A percentile compares a stretch with the other conserved stretches of the same genome.
These are phyloP conservation scores for Enteromius mattozi DNA, from an alignment of 2,797 vertebrate species.

Conservation along the genomic window DNA sequence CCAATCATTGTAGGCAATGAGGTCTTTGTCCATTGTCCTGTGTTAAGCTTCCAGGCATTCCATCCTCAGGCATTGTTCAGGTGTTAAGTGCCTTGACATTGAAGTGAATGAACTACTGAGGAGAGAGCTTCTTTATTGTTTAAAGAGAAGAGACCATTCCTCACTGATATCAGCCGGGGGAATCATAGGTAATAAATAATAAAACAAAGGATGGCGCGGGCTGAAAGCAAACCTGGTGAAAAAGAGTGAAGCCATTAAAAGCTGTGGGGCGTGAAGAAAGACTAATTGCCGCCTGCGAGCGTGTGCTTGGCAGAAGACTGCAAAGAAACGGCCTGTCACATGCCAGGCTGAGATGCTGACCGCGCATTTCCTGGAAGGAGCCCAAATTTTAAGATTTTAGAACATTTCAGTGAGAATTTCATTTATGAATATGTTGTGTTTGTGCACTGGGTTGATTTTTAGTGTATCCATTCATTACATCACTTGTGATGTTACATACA, in stretches of 20 bases:
- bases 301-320: constrained; percentile 47
- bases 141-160: constrained; percentile 45
- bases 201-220: constrained; percentile 56
- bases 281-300: constrained; percentile 63
- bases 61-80: constrained; percentile 51
- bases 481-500: not conserved
- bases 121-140: constrained; percentile 54
- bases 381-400: constrained; percentile 9
- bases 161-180: constrained; percentile 48
- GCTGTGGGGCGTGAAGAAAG: constrained; percentile 62
- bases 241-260: constrained; percentile 59
- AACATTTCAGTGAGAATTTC: not conserved
- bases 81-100: constrained; percentile 63
- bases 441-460: not conserved
- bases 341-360: constrained; percentile 51
- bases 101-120: constrained; percentile 62
- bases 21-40: constrained; percentile 51
- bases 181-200: constrained; percentile 64
- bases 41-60: constrained; percentile 63
- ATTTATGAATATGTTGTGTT: not conserved
- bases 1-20: constrained; percentile 47
- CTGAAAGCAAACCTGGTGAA: constrained; percentile 56
- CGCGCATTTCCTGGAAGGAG: constrained; percentile 49
- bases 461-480: not conserved
- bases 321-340: constrained; percentile 58